Base-by-base conservation (phyloP, 2,113 vertebrate genomes). In the Lophotis ruficrista region DNA sequence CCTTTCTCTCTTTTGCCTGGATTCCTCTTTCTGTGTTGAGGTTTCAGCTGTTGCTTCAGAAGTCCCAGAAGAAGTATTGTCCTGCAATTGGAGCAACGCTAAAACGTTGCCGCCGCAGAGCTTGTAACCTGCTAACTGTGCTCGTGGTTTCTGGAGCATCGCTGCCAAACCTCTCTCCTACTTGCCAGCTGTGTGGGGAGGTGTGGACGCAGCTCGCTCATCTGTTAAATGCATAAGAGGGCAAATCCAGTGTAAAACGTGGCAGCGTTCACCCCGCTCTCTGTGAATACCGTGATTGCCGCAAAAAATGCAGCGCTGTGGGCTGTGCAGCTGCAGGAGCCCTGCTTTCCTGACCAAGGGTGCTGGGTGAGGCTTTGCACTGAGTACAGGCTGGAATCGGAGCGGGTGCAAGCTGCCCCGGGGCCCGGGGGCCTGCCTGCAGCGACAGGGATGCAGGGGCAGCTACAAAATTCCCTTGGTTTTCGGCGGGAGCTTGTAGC, bases 381-480 rank as follows among this genome's bases (percentile, higher is more conserved):
- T 28, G 71, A 25, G 28, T 19, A 4, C 3, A 4, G 3, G 21
- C 61, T 82, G 4, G 2, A 4, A 15, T 10, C 14, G 3, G 56
- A 53, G 56, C 0, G 0, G 20, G 1, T 41, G 9, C 5, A 3
- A 57, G 57, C 7, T 28, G 37, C 57, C 17, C 5, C 6, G 24
- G 33, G 21, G 37, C 53, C 61, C 20, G 20, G 57, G 37, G 64
- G 25, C 72, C 53, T 60, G 58, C 38, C 25, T 61, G 5, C 33
- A 13, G 73, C 1, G 1, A 6, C 18, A 50, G 41, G 9, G 14
- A 45, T 31, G 30, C 72, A 50, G 60, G 5, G 54, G 2, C 51
- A 31, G 0, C 45, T 7, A 1, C 24, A 31, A 2, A 65, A 17
- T 51, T 23, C n/a, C 41, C 28, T 21, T 54, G 43, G 43, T 54